Evolutionary conservation across 2,797 vertebrate genomes (phyloP).

Genomic region (Parambassis ranga): DNA sequence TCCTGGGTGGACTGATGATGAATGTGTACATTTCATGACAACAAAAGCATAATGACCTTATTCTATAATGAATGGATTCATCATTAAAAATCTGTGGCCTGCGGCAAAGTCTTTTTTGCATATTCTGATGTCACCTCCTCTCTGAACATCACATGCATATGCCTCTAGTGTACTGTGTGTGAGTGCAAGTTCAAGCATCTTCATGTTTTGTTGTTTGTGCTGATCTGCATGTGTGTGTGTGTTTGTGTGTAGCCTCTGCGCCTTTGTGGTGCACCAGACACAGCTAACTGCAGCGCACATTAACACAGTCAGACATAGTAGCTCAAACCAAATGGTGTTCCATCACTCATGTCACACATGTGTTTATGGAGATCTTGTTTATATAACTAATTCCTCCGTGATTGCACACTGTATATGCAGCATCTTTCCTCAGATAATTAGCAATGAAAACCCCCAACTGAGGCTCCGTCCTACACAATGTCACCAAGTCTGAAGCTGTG

Average conservation of each 20-base stretch:
- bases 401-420: conserved; percentile 26
- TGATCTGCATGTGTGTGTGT: conserved; percentile 9
- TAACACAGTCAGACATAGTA: conserved; percentile 41
- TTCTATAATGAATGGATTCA: conserved; percentile 87
- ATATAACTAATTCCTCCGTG: conserved; percentile 42
- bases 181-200: conserved; percentile 1
- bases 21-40: conserved; percentile 79
- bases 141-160: conserved; percentile 67
- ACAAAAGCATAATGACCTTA: conserved; percentile 80
- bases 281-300: conserved; percentile 24
- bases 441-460: neutral
- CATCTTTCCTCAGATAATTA: conserved; percentile 36
- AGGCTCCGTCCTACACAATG: conserved; percentile 11
- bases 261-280: conserved; percentile 30
- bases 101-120: conserved; percentile 94
- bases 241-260: conserved; percentile 6
- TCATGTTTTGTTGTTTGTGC: conserved; percentile 30
- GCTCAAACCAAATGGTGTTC: conserved; percentile 21
- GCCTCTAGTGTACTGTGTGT: conserved; percentile 39
- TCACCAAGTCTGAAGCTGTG: conserved; percentile 1
- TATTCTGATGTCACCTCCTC: conserved; percentile 96
- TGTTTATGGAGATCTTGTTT: conserved; percentile 62
- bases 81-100: conserved; percentile 94
- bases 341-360: conserved; percentile 55
- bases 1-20: conserved; percentile 74